Evolutionary conservation across 2,797 vertebrate genomes (phyloP).

Genomic region (Aeoliscus strigatus): DNA sequence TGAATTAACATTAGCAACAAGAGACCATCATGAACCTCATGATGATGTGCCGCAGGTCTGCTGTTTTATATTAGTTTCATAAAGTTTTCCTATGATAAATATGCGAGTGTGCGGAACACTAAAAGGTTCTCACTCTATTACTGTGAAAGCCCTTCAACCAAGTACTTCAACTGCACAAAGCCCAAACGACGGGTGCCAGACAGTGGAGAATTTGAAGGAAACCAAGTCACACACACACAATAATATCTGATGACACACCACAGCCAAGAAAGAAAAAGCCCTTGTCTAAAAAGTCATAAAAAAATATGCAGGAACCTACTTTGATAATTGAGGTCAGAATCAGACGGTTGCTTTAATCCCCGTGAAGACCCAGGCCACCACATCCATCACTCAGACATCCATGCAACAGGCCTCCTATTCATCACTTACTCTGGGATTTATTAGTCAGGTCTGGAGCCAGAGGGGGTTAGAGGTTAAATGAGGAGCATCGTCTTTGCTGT

Average conservation of each 20-base stretch:
- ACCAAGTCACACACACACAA: slow-evolving; percentile 5
- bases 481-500: slow-evolving; percentile 51
- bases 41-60: too few relatives aligned
- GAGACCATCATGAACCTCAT: too few relatives aligned
- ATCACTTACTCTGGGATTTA: slow-evolving; percentile 66
- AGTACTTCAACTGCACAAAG: too few relatives aligned
- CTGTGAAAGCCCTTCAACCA: too few relatives aligned
- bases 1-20: too few relatives aligned
- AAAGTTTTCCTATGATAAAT: too few relatives aligned
- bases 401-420: slow-evolving; percentile 37
- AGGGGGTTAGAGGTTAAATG: slow-evolving; percentile 62
- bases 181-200: neutral
- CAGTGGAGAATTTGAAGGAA: slow-evolving; percentile 4
- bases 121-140: neutral
- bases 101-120: too few relatives aligned
- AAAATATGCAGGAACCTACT: slow-evolving; percentile 37
- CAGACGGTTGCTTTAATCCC: slow-evolving; percentile 48
- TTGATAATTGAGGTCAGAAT: slow-evolving; percentile 63
- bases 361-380: slow-evolving; percentile 33
- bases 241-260: slow-evolving; percentile 25
- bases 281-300: slow-evolving; percentile 27
- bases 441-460: slow-evolving; percentile 52
- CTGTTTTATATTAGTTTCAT: too few relatives aligned
- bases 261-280: slow-evolving; percentile 2
- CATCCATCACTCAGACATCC: slow-evolving; percentile 51